Evolutionary conservation across 2,113 vertebrate species (phyloP), one percentile per base, ranked within the genome.

Genomic region (Austrofundulus limnaeus): DNA sequence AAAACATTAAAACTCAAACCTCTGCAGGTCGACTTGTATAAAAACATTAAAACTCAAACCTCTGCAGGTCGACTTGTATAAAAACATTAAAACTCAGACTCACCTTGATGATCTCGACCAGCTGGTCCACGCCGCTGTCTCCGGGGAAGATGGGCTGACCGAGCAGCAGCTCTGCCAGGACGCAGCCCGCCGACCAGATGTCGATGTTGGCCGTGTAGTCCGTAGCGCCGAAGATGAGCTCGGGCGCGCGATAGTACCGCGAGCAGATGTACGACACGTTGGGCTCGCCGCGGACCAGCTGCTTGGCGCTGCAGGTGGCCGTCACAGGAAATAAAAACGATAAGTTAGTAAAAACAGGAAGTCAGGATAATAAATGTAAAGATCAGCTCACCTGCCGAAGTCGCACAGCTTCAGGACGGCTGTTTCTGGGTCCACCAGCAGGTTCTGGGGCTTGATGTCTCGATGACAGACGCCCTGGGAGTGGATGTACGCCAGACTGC

Each of bases 251-350:
- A 78, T 96, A 96, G 74, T 96, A 96, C 72, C 95, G 94, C 1
- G 95, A 96, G 77, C 95, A 96, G 88, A 96, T 96, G 80, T 96
- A 96, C 51, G 95, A 96, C 61, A 96, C 95, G 1, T 96, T 96
- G 66, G 95, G 95, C 67, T 96, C 95, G 0, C 95, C 95, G 0
- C 94, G 92, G 53, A 96, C 88, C 86, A 96, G 78, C 88, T 96
- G 94, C 87, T 96, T 96, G 21, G 95, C 95, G 42, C 95, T 96
- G 61, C 38, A 80, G 45, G 48, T 57, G 21, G 21, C 4, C 66
- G 25, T 28, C 25, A 54, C 51, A 37, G 11, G 9, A 51, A 65
- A 46, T n/a, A 28, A 28, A 28, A 7, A 3, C 7, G 28, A 28
- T 28, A 28, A 28, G 28, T 7, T 28, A 28, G 7, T 28, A 28